Conservation (phyloP, 35 echinoderm and acorn worm genomes). For the Strongylocentrotus purpuratus region DNA sequence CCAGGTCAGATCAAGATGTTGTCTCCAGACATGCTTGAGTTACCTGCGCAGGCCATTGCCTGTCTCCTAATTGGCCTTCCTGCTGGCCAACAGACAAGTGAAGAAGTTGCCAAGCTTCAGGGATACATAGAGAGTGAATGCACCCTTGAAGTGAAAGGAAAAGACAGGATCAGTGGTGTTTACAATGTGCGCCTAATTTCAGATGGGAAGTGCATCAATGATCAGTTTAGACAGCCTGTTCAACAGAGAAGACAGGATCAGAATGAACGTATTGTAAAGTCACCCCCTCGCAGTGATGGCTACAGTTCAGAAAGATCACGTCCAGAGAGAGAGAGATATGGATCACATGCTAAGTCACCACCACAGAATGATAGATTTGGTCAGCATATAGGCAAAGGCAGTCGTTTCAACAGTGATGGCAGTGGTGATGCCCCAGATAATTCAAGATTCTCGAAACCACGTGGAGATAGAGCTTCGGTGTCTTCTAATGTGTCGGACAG, state of each 20-base stretch:
- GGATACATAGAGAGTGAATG: slow-evolving; percentile 28
- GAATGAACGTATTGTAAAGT: slow-evolving; percentile 1
- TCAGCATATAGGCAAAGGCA: neutral
- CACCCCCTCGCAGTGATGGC: slow-evolving; percentile 12
- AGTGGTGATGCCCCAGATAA: slow-evolving; percentile 37
- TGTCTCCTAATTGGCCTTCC: slow-evolving; percentile 63
- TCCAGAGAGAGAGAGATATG: neutral
- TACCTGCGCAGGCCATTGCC: slow-evolving; percentile 67
- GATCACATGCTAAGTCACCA: neutral
- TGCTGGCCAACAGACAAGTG: slow-evolving; percentile 46
- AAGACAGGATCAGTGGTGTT: slow-evolving; percentile 17
- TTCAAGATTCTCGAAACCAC: slow-evolving; percentile 18
- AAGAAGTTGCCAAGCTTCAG: slow-evolving; percentile 50
- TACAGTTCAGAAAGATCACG: neutral
- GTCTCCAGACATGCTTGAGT: slow-evolving; percentile 52
- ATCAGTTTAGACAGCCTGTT: neutral
- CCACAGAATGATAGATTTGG: slow-evolving; percentile 25
- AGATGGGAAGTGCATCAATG: slow-evolving; percentile 46
- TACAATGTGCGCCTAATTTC: neutral
- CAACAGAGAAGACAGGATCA: neutral
- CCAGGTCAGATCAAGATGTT: slow-evolving; percentile 51
- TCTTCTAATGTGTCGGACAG: slow-evolving; percentile 37
- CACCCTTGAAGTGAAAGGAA: slow-evolving; percentile 4
- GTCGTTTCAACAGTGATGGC: slow-evolving; percentile 20
- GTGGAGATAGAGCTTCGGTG: slow-evolving; percentile 1